These are phyloP conservation scores for Apomyelois bistriatella DNA, from an alignment of 2,888 invertebrate species.

Conservation along the genomic window DNA sequence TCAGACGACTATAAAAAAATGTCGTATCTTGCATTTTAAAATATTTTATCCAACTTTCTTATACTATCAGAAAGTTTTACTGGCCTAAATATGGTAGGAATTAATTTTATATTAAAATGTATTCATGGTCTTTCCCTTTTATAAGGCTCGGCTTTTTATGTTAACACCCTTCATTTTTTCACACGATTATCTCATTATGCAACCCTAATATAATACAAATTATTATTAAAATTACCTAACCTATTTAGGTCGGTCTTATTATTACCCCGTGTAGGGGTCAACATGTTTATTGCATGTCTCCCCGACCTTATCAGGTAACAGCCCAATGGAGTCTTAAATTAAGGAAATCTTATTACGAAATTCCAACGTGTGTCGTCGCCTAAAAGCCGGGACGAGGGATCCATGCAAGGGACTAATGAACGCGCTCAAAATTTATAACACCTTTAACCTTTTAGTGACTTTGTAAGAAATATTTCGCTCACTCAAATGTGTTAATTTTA, in stretches of 20 bases:
- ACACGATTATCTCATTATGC: background rate
- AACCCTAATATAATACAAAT: background rate
- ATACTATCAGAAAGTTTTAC: no score
- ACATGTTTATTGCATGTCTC: background rate
- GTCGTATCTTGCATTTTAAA: no score
- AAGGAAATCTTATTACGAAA: slow-evolving; percentile 77
- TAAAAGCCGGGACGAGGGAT: slow-evolving; percentile 60
- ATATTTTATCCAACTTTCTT: no score
- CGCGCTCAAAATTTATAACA: slow-evolving; percentile 74
- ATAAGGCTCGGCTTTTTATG: no score
- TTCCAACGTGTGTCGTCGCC: slow-evolving; percentile 73
- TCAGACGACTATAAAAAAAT: no score
- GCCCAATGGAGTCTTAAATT: slow-evolving; percentile 56
- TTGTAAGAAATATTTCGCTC: slow-evolving; percentile 50
- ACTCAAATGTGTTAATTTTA: slow-evolving; percentile 43
- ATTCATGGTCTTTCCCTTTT: no score
- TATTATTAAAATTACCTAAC: background rate
- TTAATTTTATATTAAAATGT: no score
- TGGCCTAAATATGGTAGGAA: no score
- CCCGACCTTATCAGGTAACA: slow-evolving; percentile 7
- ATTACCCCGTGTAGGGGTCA: background rate
- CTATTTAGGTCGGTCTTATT: background rate
- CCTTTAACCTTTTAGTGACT: slow-evolving; percentile 66
- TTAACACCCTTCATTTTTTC: background rate
- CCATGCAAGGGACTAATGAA: slow-evolving; percentile 64